Percentiles rank a stretch among this genome's conserved stretches.
These are phyloP conservation scores for Rhea pennata DNA, from an alignment of 2,113 vertebrate genomes.

Conservation along the genomic window DNA sequence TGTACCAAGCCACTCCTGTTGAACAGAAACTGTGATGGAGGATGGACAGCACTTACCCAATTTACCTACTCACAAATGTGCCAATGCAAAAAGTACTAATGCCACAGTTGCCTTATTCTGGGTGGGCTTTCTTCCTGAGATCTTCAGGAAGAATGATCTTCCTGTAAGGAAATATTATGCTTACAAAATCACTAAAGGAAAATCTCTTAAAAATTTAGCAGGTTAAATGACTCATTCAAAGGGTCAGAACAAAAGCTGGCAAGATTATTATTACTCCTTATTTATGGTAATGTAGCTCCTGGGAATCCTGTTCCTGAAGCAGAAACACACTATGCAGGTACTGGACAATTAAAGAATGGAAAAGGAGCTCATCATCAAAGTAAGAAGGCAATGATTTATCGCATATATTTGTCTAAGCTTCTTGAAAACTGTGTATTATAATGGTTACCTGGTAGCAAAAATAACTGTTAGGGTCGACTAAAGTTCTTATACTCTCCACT, in stretches of 20 bases:
- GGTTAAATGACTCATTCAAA: conserved; percentile 5
- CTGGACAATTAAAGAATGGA: not conserved
- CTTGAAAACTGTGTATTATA: not conserved
- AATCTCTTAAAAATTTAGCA: not conserved
- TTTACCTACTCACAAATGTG: not conserved
- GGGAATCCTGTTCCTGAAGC: not conserved
- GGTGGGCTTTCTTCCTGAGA: conserved; percentile 2
- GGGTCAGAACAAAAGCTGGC: conserved; percentile 23
- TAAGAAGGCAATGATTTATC: not conserved
- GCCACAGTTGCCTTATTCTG: not conserved
- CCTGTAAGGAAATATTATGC: conserved; percentile 30
- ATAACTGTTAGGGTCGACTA: not conserved
- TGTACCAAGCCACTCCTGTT: not conserved
- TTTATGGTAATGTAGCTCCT: not conserved
- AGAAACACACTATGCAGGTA: not conserved
- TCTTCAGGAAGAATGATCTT: conserved; percentile 18
- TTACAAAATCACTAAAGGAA: not conserved
- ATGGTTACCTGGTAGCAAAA: not conserved
- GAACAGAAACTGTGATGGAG: not conserved
- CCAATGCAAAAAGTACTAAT: not conserved
- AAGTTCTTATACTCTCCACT: not conserved
- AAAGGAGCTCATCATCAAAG: not conserved
- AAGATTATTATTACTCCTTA: conserved; percentile 1
- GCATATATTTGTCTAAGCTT: not conserved
- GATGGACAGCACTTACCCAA: not conserved